Evolutionary conservation across 1,140 invertebrate genomes (phyloP), one percentile per base, ranked within the genome.

Genomic region (Sitophilus oryzae): DNA sequence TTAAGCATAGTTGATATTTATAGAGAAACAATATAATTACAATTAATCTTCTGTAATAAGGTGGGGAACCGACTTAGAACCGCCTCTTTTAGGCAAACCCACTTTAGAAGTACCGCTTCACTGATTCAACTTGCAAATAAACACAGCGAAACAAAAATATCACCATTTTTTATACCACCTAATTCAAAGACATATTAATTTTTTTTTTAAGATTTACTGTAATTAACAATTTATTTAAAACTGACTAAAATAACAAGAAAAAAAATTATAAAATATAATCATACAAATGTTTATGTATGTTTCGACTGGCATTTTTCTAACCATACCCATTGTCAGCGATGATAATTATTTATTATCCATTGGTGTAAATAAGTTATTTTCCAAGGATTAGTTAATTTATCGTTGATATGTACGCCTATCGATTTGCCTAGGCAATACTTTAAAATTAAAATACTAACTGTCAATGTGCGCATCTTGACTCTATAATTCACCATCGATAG

Each of bases 1-100:
- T 40, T 18, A 40, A 18, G 20, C 19, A 40, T 49, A 51, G 36
- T 16, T 41, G 49, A 51, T 41, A 51, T 51, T 51, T 51, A 51
- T 51, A 34, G 21, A 23, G 49, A 51, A 51, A 51, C 49, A 43
- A 41, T 51, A 41, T 51, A 51, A 51, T 51, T 51, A 51, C 23
- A 51, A 51, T 51, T 51, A 51, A 51, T 51, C 49, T 51, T 43
- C n/a, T 30, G 49, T 51, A 51, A 51, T 51, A 43, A 51, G 49
- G 49, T 51, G 49, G 49, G 49, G 49, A 51, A 51, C 20, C 15
- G 37, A 43, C 22, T 18, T 43, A 22, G 49, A 35, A 41, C 37
- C 49, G 49, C 49, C 49, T 51, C 49, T 38, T 48, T 19, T 51
- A 51, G 49, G 19, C 49, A 51, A 51, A 22, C 49, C 49, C 49